phyloP scores from a whole-genome alignment of 1,140 invertebrate species.

The Zophobas morio region DNA sequence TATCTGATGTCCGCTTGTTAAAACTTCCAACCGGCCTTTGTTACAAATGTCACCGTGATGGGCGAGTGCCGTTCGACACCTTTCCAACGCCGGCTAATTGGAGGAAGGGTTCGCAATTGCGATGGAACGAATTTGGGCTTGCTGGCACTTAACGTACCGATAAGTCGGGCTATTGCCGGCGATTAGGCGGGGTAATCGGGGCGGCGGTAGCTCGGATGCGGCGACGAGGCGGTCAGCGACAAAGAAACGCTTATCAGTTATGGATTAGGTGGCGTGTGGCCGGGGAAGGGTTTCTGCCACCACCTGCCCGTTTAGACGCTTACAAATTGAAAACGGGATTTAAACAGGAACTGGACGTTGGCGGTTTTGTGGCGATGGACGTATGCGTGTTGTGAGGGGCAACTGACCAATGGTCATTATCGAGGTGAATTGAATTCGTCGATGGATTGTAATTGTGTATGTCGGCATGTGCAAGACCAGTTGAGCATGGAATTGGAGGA shows the following conservation, averaged over 20 bases:
- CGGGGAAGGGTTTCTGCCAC: neutral
- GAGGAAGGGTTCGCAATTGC: neutral
- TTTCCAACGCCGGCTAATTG: slow-evolving; percentile 49
- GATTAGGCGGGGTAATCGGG: slow-evolving; percentile 52
- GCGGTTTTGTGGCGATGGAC: no score
- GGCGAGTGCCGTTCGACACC: slow-evolving; percentile 50
- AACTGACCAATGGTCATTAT: no score
- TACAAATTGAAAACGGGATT: slow-evolving; percentile 45
- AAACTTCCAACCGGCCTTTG: slow-evolving; percentile 46
- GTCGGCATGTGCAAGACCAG: no score
- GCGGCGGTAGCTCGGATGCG: slow-evolving; percentile 48
- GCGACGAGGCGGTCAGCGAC: slow-evolving; percentile 44
- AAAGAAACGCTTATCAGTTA: slow-evolving; percentile 49
- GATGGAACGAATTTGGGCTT: neutral
- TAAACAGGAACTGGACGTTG: neutral
- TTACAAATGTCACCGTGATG: slow-evolving; percentile 44
- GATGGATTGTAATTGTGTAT: no score
- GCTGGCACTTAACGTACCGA: slow-evolving; percentile 8
- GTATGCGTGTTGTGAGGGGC: no score
- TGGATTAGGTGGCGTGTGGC: slow-evolving; percentile 53
- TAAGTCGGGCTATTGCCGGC: slow-evolving; percentile 33
- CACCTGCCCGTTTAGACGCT: slow-evolving; percentile 45
- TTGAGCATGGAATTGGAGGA: no score
- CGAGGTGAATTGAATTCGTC: no score
- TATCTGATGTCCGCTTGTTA: slow-evolving; percentile 51